phyloP scores from a whole-genome alignment of 2,797 vertebrate species.

The Avahi laniger region DNA sequence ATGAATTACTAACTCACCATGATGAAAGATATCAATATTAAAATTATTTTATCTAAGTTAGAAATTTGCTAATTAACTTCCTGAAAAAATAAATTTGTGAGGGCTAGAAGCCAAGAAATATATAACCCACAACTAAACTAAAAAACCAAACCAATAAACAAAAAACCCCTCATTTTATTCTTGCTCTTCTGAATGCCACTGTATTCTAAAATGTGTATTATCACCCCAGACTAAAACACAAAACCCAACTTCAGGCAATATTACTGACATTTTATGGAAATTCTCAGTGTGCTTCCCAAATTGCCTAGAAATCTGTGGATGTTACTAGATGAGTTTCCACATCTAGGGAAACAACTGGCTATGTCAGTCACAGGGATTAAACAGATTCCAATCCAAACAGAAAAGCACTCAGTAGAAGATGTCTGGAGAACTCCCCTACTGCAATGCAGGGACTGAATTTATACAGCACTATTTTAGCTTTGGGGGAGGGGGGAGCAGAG shows the following conservation, averaged over 20 bases:
- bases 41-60: slow-evolving; percentile 18
- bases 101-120: background rate
- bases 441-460: background rate
- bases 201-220: background rate
- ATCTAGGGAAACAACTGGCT: background rate
- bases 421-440: background rate
- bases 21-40: background rate
- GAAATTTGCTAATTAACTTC: background rate
- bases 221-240: background rate
- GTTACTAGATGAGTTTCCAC: background rate
- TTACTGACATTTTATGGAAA: background rate
- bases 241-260: background rate
- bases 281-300: background rate
- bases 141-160: background rate
- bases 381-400: background rate
- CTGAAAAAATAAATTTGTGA: slow-evolving; percentile 19
- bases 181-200: background rate
- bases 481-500: background rate
- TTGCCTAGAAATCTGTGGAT: background rate
- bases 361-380: background rate
- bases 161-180: background rate
- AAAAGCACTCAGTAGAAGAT: background rate
- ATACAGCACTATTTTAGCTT: background rate
- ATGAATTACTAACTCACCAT: background rate
- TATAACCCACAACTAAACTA: background rate